These are phyloP conservation scores for Empidonax alnorum DNA, from an alignment of 2,113 vertebrate genomes.

Conservation along the genomic window DNA sequence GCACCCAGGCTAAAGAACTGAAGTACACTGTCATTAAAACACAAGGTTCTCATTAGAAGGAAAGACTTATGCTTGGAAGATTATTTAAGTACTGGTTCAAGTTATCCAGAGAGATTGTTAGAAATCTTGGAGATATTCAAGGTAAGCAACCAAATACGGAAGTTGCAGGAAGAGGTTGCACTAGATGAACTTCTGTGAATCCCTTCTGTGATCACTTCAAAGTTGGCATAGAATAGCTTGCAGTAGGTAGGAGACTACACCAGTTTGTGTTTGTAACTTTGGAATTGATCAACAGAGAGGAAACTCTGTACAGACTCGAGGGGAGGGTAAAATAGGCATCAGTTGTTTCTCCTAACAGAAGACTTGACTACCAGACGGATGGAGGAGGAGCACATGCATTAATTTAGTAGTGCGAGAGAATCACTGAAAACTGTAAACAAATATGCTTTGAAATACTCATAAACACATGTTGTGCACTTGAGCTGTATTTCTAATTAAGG, in stretches of 20 bases:
- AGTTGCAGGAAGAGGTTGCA: not conserved
- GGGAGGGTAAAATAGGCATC: not conserved
- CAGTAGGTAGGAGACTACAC: not conserved
- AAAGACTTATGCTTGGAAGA: not conserved
- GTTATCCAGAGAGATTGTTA: not conserved
- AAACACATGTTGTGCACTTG: not conserved
- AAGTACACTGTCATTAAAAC: not conserved
- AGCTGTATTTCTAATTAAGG: slow-evolving; percentile 14
- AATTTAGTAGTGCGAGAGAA: not conserved
- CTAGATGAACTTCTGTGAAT: not conserved
- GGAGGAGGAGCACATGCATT: not conserved
- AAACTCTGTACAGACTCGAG: not conserved
- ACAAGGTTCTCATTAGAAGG: not conserved
- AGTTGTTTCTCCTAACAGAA: not conserved
- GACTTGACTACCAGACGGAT: not conserved
- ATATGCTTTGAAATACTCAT: slow-evolving; percentile 21
- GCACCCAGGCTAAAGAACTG: not conserved
- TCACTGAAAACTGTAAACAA: slow-evolving; percentile 18
- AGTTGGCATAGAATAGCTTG: not conserved
- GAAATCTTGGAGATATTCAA: not conserved
- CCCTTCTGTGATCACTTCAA: not conserved
- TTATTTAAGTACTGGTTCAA: not conserved
- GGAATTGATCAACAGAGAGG: not conserved
- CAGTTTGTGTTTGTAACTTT: not conserved
- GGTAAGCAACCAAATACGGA: not conserved